Base-by-base conservation (phyloP, 1,140 invertebrate genomes). In the Calosoma granatense region DNA sequence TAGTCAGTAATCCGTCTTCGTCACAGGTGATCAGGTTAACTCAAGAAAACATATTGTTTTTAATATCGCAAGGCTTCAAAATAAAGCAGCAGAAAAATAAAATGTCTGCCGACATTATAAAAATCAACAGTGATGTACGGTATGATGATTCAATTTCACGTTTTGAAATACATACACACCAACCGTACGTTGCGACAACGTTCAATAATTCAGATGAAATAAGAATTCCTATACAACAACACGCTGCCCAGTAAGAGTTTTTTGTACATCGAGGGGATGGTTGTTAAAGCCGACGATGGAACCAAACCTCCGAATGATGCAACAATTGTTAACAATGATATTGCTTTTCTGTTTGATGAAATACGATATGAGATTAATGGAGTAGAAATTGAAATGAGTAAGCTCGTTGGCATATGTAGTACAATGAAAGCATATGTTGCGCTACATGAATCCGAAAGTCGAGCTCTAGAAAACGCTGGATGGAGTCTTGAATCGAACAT, bases 341-440 rank as follows among this genome's bases (percentile, higher is more conserved):
- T 72, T 4, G 60, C 66, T 20, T 68, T 68, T 65, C 57, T 75
- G 11, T 75, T 77, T 64, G 66, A 71, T 57, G 71, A 74, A 60
- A 72, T 74, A n/a, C 62, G 71, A 30, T 75, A 74, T 61, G 70
- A 74, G 64, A 9, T 76, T 1, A 72, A 72, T 61, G 70, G 66
- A 20, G 59, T 71, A 1, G 70, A 71, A 63, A 70, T 76, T 53
- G 72, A 78, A 67, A 55, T 62, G 36, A 66, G 62, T 53, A 69
- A 67, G 65, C 69, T 70, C 63, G 63, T 68, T 3, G 72, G 72
- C 22, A 60, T 72, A 2, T 70, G 69, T 2, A 69, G 56, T 43
- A 63, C 67, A n/a, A 66, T 76, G 54, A 76, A 76, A 63, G 63
- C 59, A 17, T 69, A 63, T 55, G n/a, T 67, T 17, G 67, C 68